Evolutionary conservation across 2,113 vertebrate species (phyloP).

Genomic region (Tichodroma muraria): DNA sequence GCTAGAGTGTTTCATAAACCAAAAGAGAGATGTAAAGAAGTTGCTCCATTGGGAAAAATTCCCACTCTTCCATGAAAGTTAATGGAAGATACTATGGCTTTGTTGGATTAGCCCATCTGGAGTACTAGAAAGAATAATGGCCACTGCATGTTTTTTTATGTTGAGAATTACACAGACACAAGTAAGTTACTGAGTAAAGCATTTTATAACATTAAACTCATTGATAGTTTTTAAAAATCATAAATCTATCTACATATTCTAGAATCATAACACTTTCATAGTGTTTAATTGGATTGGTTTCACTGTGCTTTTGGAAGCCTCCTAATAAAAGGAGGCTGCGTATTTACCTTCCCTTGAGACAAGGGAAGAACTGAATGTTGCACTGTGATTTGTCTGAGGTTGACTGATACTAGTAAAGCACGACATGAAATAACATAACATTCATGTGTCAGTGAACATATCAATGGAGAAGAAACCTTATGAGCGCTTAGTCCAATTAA

Average conservation of each 20-base stretch:
- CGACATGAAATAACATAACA: not conserved
- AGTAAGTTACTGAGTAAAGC: not conserved
- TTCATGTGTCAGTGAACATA: not conserved
- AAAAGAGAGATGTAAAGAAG: not conserved
- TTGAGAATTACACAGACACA: not conserved
- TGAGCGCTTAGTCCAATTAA: not conserved
- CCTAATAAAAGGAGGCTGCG: not conserved
- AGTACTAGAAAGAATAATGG: not conserved
- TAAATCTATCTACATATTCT: not conserved
- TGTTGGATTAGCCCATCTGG: not conserved
- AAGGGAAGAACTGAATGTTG: not conserved
- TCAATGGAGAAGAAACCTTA: not conserved
- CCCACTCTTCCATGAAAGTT: not conserved
- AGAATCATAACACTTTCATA: fast-evolving
- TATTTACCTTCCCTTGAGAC: not conserved
- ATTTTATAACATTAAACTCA: not conserved
- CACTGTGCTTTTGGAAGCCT: not conserved
- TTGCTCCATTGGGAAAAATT: not conserved
- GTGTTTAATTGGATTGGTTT: not conserved
- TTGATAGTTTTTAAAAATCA: not conserved
- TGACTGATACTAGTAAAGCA: not conserved
- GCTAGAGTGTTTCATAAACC: not conserved
- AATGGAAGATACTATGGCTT: not conserved
- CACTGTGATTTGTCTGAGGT: not conserved
- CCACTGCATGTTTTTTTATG: not conserved